Base-by-base conservation (phyloP, 2,113 vertebrate species). In the Thomomys bottae region DNA sequence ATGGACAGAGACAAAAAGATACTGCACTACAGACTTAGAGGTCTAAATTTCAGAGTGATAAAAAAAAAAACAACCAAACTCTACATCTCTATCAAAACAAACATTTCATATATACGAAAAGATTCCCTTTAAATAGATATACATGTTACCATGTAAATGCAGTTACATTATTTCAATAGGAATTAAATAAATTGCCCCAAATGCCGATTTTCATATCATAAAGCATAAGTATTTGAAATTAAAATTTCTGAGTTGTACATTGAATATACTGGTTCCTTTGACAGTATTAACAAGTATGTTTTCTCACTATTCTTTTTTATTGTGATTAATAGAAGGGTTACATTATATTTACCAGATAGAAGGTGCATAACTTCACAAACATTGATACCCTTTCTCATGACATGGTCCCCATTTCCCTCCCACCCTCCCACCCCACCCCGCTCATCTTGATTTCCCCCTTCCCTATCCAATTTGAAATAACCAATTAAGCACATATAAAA, bases 111-210 rank as follows among this genome's bases (percentile, higher is more conserved):
- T 97, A 96, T 54, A 54, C 14, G 96, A 93, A 97, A 95, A 93
- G 63, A 84, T 4, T 95, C 70, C 40, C 87, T 95, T 95, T 93
- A 97, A 92, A 96, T 92, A 66, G 95, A 77, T 87, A 80, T 89
- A 89, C 78, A 95, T 90, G 93, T 61, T 88, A 84, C 76, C 73
- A 89, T 15, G n/a, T 59, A 93, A 97, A 97, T 88, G 96, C 90
- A 90, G 87, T 63, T 97, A 85, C 83, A 95, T 95, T 78, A 92
- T 94, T 96, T 96, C 96, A 97, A 95, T 94, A 96, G 76, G 85
- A 96, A 95, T 93, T 80, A 79, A 95, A 96, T 91, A 95, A 76
- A 66, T 28, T 92, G 28, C 34, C 86, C 64, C 10, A 97, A 96
- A 80, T 88, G 89, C 59, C 91, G 76, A 90, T 90, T 97, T 96